These are phyloP conservation scores for Orthosia gothica DNA, from an alignment of 2,888 invertebrate genomes.

Conservation along the genomic window DNA sequence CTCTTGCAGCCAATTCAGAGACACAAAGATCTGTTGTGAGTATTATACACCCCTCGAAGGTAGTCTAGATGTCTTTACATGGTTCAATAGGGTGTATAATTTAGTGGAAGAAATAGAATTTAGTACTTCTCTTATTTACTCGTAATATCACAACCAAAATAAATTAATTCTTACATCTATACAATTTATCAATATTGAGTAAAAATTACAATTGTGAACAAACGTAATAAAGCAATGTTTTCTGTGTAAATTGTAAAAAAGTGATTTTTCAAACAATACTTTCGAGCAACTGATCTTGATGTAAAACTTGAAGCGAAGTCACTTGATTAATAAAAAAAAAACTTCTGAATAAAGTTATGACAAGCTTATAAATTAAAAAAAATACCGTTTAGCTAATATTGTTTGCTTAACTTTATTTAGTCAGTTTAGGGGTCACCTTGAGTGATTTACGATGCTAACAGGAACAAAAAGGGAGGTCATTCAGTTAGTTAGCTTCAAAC, in stretches of 20 bases:
- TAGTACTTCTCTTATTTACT: slow-evolving; percentile 55
- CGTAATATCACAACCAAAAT: slow-evolving; percentile 71
- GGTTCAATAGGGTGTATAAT: slow-evolving; percentile 18
- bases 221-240: slow-evolving; percentile 50
- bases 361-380: slow-evolving; percentile 29
- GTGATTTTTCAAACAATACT: slow-evolving; percentile 19
- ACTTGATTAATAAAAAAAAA: background rate
- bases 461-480: no score
- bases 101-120: slow-evolving; percentile 58
- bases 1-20: no score
- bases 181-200: slow-evolving; percentile 45
- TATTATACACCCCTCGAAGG: no score
- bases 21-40: no score
- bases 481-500: no score
- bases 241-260: slow-evolving; percentile 46
- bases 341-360: slow-evolving; percentile 21
- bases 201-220: slow-evolving; percentile 54
- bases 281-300: slow-evolving; percentile 2
- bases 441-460: background rate
- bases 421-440: background rate
- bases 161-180: slow-evolving; percentile 66
- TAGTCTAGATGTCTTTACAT: slow-evolving; percentile 1
- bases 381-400: slow-evolving; percentile 18
- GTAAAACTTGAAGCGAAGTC: background rate
- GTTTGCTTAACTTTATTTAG: slow-evolving; percentile 21